A percentile compares a stretch with the other conserved stretches of the same genome.
Conservation (phyloP, 2,797 vertebrate species). For the Cephalopachus bancanus region DNA sequence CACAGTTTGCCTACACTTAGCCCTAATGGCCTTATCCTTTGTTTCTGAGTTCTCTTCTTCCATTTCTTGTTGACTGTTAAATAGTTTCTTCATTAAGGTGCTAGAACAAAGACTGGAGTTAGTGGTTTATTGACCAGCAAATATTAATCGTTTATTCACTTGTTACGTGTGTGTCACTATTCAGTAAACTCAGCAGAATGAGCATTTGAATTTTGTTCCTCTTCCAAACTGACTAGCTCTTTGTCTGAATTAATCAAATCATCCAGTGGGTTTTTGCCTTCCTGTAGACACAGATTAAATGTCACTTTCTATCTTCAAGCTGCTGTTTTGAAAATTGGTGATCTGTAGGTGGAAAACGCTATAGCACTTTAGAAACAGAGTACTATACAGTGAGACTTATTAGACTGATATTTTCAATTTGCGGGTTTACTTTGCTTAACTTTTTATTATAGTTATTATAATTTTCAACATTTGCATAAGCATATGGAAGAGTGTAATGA, state of each 20-base stretch:
- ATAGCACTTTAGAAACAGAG: slow-evolving; percentile 73
- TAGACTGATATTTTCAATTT: slow-evolving; percentile 46
- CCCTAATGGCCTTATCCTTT: background rate
- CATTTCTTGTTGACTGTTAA: slow-evolving; percentile 27
- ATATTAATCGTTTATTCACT: background rate
- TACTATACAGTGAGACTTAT: slow-evolving; percentile 57
- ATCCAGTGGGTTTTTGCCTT: slow-evolving; percentile 65
- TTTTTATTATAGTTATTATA: slow-evolving; percentile 37
- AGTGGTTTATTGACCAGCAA: slow-evolving; percentile 26
- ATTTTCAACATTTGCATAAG: slow-evolving; percentile 14
- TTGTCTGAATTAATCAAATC: slow-evolving; percentile 76
- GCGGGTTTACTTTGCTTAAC: slow-evolving; percentile 58
- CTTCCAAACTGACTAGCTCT: slow-evolving; percentile 57
- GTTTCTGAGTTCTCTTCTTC: slow-evolving; percentile 55
- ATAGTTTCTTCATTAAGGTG: background rate
- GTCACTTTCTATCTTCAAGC: slow-evolving; percentile 72
- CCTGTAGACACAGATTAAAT: slow-evolving; percentile 72
- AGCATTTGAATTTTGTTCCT: slow-evolving; percentile 57
- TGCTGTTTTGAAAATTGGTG: slow-evolving; percentile 70
- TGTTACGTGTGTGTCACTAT: background rate
- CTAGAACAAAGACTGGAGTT: slow-evolving; percentile 41
- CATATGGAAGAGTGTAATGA: background rate
- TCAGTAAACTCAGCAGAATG: slow-evolving; percentile 66
- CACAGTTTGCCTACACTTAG: background rate
- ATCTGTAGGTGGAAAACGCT: slow-evolving; percentile 57